Evolutionary conservation across 2,797 vertebrate genomes (phyloP).

Genomic region (Sebastes baramenuke): DNA sequence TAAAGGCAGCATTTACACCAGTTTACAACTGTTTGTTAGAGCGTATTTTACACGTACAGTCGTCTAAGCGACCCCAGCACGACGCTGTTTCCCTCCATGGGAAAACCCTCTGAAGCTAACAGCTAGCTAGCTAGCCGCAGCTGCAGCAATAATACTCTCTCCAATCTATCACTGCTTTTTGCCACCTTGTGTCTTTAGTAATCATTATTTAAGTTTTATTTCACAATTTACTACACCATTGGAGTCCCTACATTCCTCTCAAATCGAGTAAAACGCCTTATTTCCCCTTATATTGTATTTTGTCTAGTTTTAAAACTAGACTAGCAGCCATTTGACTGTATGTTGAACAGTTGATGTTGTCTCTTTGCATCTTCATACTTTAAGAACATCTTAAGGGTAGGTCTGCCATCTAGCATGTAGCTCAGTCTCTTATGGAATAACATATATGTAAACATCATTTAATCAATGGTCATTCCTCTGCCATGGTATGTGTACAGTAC

Average conservation of each 20-base stretch:
- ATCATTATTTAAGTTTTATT: neutral
- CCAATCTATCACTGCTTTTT: neutral
- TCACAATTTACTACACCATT: too few species aligned
- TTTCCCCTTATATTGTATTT: neutral
- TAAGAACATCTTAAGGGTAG: neutral
- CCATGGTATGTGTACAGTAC: neutral
- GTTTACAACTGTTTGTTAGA: neutral
- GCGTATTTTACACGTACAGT: rapidly evolving
- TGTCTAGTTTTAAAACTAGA: neutral
- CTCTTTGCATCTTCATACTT: neutral
- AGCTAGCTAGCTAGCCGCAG: conserved; percentile 32
- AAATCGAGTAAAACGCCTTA: neutral
- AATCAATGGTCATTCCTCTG: neutral
- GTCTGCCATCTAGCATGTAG: neutral
- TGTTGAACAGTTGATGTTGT: neutral
- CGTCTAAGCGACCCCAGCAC: rapidly evolving
- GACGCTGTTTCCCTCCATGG: neutral
- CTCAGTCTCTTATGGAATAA: neutral
- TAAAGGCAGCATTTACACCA: rapidly evolving
- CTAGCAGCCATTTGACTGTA: neutral
- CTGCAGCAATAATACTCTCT: neutral
- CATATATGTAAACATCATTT: neutral
- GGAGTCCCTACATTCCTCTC: rapidly evolving
- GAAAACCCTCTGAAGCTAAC: conserved; percentile 35
- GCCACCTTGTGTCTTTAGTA: neutral